These are phyloP conservation scores for Marmota monax DNA, from an alignment of 2,113 vertebrate genomes.

Conservation along the genomic window DNA sequence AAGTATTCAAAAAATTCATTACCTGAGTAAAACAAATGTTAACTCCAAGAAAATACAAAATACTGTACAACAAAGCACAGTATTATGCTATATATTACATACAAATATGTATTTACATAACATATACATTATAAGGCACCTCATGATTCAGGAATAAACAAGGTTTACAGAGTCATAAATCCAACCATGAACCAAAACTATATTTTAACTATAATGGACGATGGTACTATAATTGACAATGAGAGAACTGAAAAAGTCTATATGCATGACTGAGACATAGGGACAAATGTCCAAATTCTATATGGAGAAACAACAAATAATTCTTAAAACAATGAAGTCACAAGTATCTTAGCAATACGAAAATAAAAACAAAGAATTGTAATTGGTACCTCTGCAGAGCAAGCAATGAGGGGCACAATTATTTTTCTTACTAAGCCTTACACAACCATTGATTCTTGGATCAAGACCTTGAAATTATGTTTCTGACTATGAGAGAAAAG, in stretches of 20 bases:
- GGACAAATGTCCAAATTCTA: neutral
- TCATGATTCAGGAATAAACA: neutral
- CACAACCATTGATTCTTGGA: neutral
- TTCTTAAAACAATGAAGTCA: neutral
- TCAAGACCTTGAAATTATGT: neutral
- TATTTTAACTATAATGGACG: neutral
- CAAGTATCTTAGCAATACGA: neutral
- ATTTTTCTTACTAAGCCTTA: neutral
- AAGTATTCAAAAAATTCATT: conserved; percentile 39
- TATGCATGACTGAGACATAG: neutral
- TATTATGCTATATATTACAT: neutral
- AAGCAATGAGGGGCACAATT: neutral
- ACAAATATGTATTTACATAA: neutral
- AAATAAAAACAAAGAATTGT: neutral
- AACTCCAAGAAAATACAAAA: conserved; percentile 42
- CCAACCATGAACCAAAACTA: conserved; percentile 5
- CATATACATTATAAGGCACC: neutral
- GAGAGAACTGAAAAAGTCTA: neutral
- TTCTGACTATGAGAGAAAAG: neutral
- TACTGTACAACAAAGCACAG: neutral
- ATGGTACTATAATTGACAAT: neutral
- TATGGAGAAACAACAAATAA: neutral
- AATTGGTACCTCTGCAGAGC: neutral
- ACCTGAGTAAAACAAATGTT: conserved; percentile 41
- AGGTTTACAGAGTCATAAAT: neutral